A percentile compares a stretch with the other conserved stretches of the same genome.
Evolutionary conservation across 2,113 vertebrate genomes (phyloP).

Genomic region (Hirundichthys speculiger): DNA sequence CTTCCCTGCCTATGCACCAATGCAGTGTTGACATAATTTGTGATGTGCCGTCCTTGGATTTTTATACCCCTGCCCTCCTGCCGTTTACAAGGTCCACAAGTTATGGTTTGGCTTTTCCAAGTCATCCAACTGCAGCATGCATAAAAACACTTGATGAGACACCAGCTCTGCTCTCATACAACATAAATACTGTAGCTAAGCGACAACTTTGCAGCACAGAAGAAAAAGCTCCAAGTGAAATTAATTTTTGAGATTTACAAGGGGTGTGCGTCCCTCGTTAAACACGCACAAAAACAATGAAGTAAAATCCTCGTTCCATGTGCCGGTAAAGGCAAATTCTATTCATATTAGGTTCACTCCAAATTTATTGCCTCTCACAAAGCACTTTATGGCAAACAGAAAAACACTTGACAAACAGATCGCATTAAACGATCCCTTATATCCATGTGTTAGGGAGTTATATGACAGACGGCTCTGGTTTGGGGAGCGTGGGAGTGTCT

Average conservation of each 20-base stretch:
- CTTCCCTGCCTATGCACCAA: slow-evolving; percentile 9
- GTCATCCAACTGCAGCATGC: slow-evolving; percentile 7
- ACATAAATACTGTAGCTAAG: slow-evolving; percentile 16
- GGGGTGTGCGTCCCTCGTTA: not conserved
- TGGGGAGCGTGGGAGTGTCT: slow-evolving; percentile 47
- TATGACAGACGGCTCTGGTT: slow-evolving; percentile 46
- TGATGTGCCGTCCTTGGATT: slow-evolving; percentile 36
- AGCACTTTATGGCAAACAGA: slow-evolving; percentile 1
- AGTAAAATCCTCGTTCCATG: no score
- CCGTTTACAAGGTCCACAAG: slow-evolving; percentile 53
- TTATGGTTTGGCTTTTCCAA: slow-evolving; percentile 49
- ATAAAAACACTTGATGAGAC: slow-evolving; percentile 26
- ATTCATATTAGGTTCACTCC: no score
- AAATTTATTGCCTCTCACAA: no score
- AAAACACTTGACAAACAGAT: not conserved
- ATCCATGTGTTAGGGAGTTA: slow-evolving; percentile 7
- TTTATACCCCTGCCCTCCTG: slow-evolving; percentile 47
- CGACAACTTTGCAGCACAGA: not conserved
- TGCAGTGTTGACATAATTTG: slow-evolving; percentile 60
- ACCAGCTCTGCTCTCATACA: slow-evolving; percentile 1
- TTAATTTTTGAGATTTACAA: slow-evolving; percentile 14
- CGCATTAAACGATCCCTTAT: slow-evolving; percentile 16
- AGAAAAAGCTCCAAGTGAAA: not conserved
- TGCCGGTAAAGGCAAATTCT: no score
- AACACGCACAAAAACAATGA: no score